Evolutionary conservation across 2,113 vertebrate species (phyloP).

Genomic region (Cyphomyrus plagiostoma): DNA sequence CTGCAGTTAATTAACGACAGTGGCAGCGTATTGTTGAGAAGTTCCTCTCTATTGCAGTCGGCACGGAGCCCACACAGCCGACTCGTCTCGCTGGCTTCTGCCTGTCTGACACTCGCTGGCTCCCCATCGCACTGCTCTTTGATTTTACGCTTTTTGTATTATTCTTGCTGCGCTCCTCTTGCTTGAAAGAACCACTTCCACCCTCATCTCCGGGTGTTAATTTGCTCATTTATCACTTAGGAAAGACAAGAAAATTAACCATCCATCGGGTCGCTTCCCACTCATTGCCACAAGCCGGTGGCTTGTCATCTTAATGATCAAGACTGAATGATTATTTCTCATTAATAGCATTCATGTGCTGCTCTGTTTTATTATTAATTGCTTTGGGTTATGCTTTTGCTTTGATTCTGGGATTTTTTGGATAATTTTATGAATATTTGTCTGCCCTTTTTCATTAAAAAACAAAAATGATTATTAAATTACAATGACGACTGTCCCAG

Average conservation of each 20-base stretch:
- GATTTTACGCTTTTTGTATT: background rate
- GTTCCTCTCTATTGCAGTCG: background rate
- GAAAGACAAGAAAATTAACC: background rate
- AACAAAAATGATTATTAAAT: background rate
- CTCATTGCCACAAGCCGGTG: background rate
- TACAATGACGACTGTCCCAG: background rate
- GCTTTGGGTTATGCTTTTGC: background rate
- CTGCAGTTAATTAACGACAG: background rate
- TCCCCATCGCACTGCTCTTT: background rate
- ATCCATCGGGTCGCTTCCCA: background rate
- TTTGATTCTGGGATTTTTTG: background rate
- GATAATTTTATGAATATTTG: background rate
- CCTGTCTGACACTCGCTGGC: background rate
- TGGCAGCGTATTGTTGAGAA: background rate
- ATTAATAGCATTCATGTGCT: background rate
- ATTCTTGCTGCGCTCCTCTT: background rate
- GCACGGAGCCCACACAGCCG: too few species aligned
- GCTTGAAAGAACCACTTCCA: background rate
- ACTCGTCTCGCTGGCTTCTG: background rate
- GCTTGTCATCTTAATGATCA: background rate
- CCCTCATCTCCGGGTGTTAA: background rate
- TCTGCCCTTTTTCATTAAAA: background rate
- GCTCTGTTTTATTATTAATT: background rate
- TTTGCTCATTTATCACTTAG: conserved; percentile 6
- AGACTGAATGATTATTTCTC: background rate